phyloP scores from a whole-genome alignment of 2,797 vertebrate genomes.

The Aphelocoma californica region DNA sequence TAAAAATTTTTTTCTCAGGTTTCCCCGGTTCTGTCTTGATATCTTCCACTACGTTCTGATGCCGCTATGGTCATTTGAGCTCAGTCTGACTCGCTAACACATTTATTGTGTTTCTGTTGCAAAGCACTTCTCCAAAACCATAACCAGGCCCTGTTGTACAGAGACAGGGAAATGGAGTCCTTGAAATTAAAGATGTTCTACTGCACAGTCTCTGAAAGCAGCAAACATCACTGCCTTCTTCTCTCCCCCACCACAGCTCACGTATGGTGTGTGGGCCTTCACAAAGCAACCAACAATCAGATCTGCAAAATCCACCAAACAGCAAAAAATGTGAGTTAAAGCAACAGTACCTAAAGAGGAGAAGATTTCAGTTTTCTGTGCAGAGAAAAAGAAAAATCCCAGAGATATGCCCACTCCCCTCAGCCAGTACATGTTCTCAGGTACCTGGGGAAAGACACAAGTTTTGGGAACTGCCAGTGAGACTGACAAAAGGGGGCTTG shows the following conservation, averaged over 20 bases:
- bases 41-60: not conserved
- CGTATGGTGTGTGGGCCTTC: not conserved
- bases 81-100: not conserved
- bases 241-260: not conserved
- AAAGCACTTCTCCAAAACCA: not conserved
- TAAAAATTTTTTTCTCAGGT: not conserved
- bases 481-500: accelerated
- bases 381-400: not conserved
- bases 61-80: not conserved
- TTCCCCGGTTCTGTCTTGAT: not conserved
- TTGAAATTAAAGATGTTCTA: not conserved
- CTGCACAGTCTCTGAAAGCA: not conserved
- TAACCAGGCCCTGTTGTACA: not conserved
- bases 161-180: not conserved
- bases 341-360: not conserved
- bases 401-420: not conserved
- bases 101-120: not conserved
- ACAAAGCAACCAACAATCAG: not conserved
- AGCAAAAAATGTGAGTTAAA: not conserved
- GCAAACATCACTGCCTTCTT: not conserved
- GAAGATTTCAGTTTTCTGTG: not conserved
- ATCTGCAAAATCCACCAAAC: not conserved
- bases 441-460: not conserved
- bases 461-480: not conserved
- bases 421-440: not conserved